A percentile compares a stretch with the other conserved stretches of the same genome.
Evolutionary conservation across 2,888 invertebrate genomes (phyloP).

Genomic region (Cryptus armator): DNA sequence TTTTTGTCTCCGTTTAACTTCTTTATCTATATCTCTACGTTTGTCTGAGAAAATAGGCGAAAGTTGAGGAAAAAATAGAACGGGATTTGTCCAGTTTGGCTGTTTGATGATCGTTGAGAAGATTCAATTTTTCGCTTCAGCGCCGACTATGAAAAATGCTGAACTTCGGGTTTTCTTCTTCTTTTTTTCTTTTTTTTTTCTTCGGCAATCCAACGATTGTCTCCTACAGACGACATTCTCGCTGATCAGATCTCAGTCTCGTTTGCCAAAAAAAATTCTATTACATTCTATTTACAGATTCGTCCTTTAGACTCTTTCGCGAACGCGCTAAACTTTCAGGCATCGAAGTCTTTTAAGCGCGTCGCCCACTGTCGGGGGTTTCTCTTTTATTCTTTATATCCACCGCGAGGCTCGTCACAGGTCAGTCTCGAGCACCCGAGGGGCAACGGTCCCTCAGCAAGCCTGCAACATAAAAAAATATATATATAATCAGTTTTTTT

Average conservation of each 20-base stretch:
- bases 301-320: neutral
- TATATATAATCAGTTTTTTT: neutral
- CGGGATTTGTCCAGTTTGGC: neutral
- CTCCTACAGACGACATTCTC: neutral
- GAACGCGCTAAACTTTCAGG: slow-evolving; percentile 16
- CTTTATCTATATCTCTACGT: neutral
- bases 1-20: neutral
- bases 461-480: slow-evolving; percentile 73
- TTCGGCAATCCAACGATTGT: slow-evolving; percentile 3
- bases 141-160: neutral
- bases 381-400: slow-evolving; percentile 52
- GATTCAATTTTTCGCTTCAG: neutral
- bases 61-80: slow-evolving; percentile 2
- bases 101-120: slow-evolving; percentile 15
- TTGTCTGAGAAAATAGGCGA: slow-evolving; percentile 33
- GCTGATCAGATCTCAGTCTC: slow-evolving; percentile 5
- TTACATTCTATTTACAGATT: slow-evolving; percentile 60
- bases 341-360: slow-evolving; percentile 3
- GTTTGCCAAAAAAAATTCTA: slow-evolving; percentile 18
- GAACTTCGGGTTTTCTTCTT: no score
- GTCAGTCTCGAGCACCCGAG: slow-evolving; percentile 77
- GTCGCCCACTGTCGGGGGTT: slow-evolving; percentile 33
- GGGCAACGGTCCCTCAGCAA: slow-evolving; percentile 78
- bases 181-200: neutral
- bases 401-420: slow-evolving; percentile 73